Evolutionary conservation across 2,888 invertebrate species (phyloP), one percentile per base, ranked within the genome.

Genomic region (Orchesella flavescens): DNA sequence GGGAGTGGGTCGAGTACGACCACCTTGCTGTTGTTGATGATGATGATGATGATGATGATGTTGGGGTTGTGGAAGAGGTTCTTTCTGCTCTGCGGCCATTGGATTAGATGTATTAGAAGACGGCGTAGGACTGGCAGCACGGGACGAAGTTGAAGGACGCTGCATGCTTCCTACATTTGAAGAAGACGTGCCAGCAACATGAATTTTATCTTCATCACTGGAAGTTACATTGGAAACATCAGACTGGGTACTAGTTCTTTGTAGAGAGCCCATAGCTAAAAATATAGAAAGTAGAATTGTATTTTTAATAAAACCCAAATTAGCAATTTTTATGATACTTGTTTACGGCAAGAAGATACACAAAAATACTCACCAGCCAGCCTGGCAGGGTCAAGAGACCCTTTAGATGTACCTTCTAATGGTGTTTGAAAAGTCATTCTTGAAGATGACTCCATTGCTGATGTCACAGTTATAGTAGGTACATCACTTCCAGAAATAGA

Each of bases 121-220:
- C 0, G 88, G 86, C 23, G 86, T 86, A 7, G 87, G 88, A 57
- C 87, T 87, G 1, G 86, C 81, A 12, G 88, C 83, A 34, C 87
- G 81, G n/a, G 86, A 85, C 0, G 87, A 86, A 3, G 87, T 83
- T 7, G 85, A 83, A 10, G 84, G 81, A 1, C 85, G 86, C n/a
- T 86, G 87, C 65, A 83, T 83, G 4, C 68, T 72, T 4, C 43
- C 68, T 9, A 10, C 49, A 43, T 59, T 49, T 34, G 55, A 57
- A 19, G 75, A 69, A n/a, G 80, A 72, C 1, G 78, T 74, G 5
- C 80, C 84, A 34, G 74, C 81, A 9, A 65, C 61, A 15, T 81
- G 59, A 44, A 87, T 65, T 79, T 87, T 88, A 71, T 88, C 87
- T 78, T 88, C 88, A 57, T 88, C 88, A 15, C 87, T 87, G 13